Evolutionary conservation across 2,113 vertebrate species (phyloP).

Genomic region (Sinocyclocheilus maitianheensis): DNA sequence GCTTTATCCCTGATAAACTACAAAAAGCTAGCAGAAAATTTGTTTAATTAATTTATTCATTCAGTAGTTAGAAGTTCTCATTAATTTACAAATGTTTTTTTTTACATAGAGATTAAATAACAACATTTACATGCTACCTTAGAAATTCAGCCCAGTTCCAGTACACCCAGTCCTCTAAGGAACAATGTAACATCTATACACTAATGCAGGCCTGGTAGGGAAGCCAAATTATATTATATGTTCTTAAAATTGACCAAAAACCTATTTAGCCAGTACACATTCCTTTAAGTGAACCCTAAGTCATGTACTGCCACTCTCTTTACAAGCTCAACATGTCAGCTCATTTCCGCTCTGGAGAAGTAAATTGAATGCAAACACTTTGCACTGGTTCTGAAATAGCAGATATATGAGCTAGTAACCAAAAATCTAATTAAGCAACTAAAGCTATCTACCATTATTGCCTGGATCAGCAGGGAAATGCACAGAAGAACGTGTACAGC

Average conservation of each 20-base stretch:
- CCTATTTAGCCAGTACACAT: not conserved
- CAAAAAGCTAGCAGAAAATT: no score
- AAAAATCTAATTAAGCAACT: conserved; percentile 30
- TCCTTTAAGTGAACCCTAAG: not conserved
- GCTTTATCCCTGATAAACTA: no score
- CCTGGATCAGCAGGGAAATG: not conserved
- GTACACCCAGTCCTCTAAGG: not conserved
- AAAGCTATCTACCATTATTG: conserved; percentile 47
- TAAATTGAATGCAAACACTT: not conserved
- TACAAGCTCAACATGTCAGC: not conserved
- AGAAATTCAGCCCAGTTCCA: not conserved
- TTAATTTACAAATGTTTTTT: no score
- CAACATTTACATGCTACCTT: not conserved
- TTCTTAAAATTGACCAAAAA: not conserved
- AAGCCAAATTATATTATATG: not conserved
- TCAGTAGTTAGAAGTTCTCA: no score
- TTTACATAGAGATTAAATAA: no score
- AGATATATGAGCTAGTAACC: conserved; percentile 10
- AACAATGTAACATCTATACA: not conserved
- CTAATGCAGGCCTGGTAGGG: not conserved
- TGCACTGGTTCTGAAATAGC: not conserved
- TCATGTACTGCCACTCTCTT: not conserved
- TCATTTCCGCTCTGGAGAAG: not conserved
- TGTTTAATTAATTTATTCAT: no score
- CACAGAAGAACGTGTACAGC: not conserved